Percentiles rank a stretch among this genome's conserved stretches.
Conservation (phyloP, 2,888 invertebrate species). For the Meteorus cinctellus region DNA sequence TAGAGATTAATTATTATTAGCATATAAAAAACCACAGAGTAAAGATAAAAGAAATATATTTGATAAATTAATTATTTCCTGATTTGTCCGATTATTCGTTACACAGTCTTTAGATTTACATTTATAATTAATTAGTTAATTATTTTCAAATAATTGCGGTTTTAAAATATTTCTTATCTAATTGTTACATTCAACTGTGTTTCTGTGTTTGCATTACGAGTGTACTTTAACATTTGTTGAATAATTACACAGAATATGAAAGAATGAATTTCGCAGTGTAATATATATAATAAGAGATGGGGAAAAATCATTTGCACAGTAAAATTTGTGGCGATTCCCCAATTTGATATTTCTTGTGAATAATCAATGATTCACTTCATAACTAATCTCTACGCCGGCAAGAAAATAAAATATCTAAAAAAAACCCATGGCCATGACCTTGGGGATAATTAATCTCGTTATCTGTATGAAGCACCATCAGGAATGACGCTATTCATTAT, state of each 20-base stretch:
- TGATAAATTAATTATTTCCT: neutral
- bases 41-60: neutral
- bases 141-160: neutral
- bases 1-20: neutral
- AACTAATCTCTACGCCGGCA: neutral
- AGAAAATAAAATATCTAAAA: neutral
- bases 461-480: neutral
- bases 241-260: neutral
- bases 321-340: neutral
- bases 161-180: neutral
- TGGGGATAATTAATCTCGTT: neutral
- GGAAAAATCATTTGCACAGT: neutral
- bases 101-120: neutral
- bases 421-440: slow-evolving; percentile 1
- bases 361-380: neutral
- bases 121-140: neutral
- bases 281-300: neutral
- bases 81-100: neutral
- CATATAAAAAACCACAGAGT: neutral
- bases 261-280: neutral
- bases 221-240: neutral
- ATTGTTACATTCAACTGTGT: neutral
- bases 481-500: neutral
- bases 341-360: neutral
- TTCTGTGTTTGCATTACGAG: neutral